Evolutionary conservation across 2,888 invertebrate species (phyloP), one percentile per base, ranked within the genome.

Genomic region (Arenicola marina): DNA sequence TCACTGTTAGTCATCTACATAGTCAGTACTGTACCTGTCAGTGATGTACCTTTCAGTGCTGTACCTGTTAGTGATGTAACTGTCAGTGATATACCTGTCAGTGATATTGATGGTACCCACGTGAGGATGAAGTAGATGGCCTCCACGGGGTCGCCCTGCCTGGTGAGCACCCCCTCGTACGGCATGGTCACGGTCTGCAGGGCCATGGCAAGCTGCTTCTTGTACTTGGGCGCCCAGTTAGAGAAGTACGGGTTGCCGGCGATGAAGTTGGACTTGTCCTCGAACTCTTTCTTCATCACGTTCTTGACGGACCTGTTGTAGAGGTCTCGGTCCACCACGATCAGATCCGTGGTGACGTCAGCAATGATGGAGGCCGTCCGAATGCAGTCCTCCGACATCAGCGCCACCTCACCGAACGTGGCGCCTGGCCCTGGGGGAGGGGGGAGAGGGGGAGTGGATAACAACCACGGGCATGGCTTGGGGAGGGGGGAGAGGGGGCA

Each of bases 331-430:
- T 80, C 79, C n/a, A 83, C 77, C n/a, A 81, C 76, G 32, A 83
- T 70, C 28, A 83, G 68, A 61, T 82, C 81, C 0, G 78, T 76
- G 2, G 61, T 62, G 51, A 76, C 75, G 61, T 81, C 79, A 15
- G 78, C 74, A 43, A 82, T 74, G 32, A 83, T 79, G 26, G 78
- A 74, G 11, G 83, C 83, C 24, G 81, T 82, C 15, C 83, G 73
- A 56, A 78, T 73, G 48, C 77, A 76, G 63, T 79, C 79, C n/a
- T 79, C 79, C 18, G 75, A 76, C 33, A 78, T 73, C n/a, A 83
- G 72, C 2, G 83, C 82, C 26, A 82, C 80, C 62, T 82, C 83
- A 2, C 83, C 83, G 60, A 83, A 82, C 15, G 80, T 78, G 32
- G 74, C 72, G 1, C 83, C 83, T 34, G 77, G 72, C 11, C 76